A percentile compares a stretch with the other conserved stretches of the same genome.
These are phyloP conservation scores for Aphidius colemani DNA, from an alignment of 2,888 invertebrate genomes.

Conservation along the genomic window DNA sequence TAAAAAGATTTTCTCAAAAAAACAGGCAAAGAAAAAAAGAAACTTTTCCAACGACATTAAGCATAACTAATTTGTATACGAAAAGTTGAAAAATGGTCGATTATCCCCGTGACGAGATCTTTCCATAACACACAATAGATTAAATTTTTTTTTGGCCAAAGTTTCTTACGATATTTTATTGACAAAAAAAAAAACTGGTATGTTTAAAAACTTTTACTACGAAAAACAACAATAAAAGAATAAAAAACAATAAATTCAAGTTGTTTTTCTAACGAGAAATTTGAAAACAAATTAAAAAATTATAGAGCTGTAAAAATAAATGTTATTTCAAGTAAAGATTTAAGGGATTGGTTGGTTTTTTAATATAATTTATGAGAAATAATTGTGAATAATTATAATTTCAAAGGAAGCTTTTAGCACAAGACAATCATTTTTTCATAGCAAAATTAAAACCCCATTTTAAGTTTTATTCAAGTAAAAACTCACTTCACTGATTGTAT, in stretches of 20 bases:
- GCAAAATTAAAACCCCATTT: background rate
- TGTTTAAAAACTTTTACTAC: background rate
- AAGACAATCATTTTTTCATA: background rate
- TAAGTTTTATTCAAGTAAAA: too few species aligned
- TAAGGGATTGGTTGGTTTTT: background rate
- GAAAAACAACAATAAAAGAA: background rate
- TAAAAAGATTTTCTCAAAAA: conserved; percentile 7
- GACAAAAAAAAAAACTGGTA: background rate
- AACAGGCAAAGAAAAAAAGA: conserved; percentile 2
- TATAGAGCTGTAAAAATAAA: background rate
- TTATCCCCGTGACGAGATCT: conserved; percentile 17
- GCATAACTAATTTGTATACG: conserved; percentile 26
- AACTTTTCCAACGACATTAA: conserved; percentile 8
- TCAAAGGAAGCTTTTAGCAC: too few species aligned
- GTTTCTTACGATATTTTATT: background rate
- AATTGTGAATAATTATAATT: too few species aligned
- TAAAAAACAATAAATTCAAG: background rate
- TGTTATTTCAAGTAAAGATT: too few species aligned
- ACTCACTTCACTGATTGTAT: too few species aligned
- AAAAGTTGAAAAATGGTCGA: conserved; percentile 17
- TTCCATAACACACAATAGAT: conserved; percentile 1
- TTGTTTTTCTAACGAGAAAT: conserved; percentile 16
- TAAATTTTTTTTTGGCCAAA: background rate
- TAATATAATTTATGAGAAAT: too few species aligned
- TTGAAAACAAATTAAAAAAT: conserved; percentile 19